Conservation (phyloP, 2,113 vertebrate genomes). For the Callocephalon fimbriatum region DNA sequence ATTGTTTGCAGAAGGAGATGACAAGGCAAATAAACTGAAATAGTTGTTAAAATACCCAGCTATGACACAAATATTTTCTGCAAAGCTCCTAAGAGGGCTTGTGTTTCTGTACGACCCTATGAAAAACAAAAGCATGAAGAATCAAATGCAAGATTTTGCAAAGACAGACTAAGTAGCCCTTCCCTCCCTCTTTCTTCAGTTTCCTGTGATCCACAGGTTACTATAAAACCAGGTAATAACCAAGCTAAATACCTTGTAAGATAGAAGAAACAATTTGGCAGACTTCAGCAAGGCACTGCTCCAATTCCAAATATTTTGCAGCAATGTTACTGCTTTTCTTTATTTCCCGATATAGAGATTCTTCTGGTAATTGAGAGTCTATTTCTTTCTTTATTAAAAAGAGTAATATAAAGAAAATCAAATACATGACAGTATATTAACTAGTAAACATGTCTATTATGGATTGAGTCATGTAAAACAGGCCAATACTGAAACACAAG, state of each 20-base stretch:
- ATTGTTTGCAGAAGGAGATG: not conserved
- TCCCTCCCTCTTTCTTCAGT: not conserved
- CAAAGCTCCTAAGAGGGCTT: conserved; percentile 42
- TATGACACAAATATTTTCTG: conserved; percentile 69
- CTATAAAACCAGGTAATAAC: not conserved
- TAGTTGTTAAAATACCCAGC: conserved; percentile 70
- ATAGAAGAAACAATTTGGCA: conserved; percentile 68
- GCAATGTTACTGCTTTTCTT: conserved; percentile 71
- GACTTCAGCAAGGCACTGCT: conserved; percentile 78
- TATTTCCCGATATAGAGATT: conserved; percentile 43
- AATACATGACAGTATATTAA: not conserved
- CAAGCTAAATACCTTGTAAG: conserved; percentile 79
- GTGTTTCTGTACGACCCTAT: conserved; percentile 34
- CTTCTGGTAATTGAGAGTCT: conserved; percentile 14
- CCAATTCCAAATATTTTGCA: conserved; percentile 80
- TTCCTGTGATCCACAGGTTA: not conserved
- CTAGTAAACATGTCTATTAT: not conserved
- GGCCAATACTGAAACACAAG: not conserved
- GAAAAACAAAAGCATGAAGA: not conserved
- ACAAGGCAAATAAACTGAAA: conserved; percentile 24
- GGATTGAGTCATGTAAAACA: not conserved
- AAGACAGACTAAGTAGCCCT: not conserved
- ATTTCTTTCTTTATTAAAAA: conserved; percentile 58
- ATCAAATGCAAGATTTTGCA: not conserved
- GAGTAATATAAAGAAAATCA: not conserved